Evolutionary conservation across 92 coral and sea anemone species (phyloP).

Genomic region (Parazoanthus atlanticus): DNA sequence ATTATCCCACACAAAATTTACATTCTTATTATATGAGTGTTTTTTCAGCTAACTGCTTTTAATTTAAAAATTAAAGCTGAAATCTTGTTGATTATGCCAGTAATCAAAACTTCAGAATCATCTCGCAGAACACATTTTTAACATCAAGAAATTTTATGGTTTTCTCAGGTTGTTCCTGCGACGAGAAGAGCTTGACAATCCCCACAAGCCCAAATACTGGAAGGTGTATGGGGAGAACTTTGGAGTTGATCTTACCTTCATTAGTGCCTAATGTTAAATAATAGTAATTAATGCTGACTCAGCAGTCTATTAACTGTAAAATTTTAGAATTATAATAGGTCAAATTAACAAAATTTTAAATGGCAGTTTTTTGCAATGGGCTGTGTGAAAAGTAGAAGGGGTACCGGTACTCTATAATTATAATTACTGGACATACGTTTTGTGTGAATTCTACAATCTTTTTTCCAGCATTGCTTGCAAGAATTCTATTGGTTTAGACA

Average conservation of each 20-base stretch:
- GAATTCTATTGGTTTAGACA: too few species aligned
- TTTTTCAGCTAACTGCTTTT: too few species aligned
- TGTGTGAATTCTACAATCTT: too few species aligned
- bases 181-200: conserved; percentile 91
- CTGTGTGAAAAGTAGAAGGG: too few species aligned
- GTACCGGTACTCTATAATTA: too few species aligned
- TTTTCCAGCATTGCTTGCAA: too few species aligned
- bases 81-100: background rate
- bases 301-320: background rate
- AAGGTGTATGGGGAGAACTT: conserved; percentile 82
- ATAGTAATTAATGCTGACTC: background rate
- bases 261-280: background rate
- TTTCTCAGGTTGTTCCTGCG: conserved; percentile 76
- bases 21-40: too few species aligned
- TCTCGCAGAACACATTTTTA: background rate
- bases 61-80: background rate
- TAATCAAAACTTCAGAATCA: too few species aligned
- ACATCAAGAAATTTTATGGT: background rate
- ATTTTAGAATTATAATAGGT: background rate
- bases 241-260: conserved; percentile 81
- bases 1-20: too few species aligned
- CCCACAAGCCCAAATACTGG: conserved; percentile 96
- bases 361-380: too few species aligned
- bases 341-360: background rate
- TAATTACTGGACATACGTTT: too few species aligned